Conservation (phyloP, 2,113 vertebrate genomes). For the Acanthochromis polyacanthus region DNA sequence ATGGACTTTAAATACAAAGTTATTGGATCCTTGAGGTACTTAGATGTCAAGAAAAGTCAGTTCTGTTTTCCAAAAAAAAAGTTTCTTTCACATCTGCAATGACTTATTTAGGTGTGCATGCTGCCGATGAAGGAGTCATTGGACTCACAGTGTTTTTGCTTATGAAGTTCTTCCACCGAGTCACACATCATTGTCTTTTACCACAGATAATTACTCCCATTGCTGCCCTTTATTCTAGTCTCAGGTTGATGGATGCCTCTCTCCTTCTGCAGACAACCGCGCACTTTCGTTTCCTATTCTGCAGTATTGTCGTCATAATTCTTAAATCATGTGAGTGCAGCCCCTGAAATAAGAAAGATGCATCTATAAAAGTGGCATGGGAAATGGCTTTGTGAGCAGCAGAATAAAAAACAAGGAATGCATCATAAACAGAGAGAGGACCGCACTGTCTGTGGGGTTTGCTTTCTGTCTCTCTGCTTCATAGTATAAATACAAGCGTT, state of each 20-base stretch:
- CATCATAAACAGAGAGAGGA: slow-evolving; percentile 21
- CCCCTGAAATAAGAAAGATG: slow-evolving; percentile 36
- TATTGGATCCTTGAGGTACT: neutral
- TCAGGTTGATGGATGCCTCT: slow-evolving; percentile 58
- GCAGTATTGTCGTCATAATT: slow-evolving; percentile 33
- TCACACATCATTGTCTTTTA: slow-evolving; percentile 62
- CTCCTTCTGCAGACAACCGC: slow-evolving; percentile 28
- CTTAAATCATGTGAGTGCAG: slow-evolving; percentile 36
- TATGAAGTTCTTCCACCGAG: slow-evolving; percentile 22
- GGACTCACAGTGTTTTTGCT: slow-evolving; percentile 14
- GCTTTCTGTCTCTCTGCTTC: neutral
- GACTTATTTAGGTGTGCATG: slow-evolving; percentile 7
- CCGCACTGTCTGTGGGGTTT: neutral
- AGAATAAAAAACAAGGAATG: slow-evolving; percentile 28
- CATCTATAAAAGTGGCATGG: slow-evolving; percentile 32
- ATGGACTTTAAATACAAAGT: neutral
- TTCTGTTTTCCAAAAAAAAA: neutral
- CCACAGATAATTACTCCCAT: slow-evolving; percentile 66
- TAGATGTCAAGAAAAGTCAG: neutral
- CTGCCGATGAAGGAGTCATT: slow-evolving; percentile 31
- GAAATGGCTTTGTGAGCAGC: slow-evolving; percentile 28
- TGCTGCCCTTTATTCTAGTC: slow-evolving; percentile 55
- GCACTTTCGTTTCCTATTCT: slow-evolving; percentile 34
- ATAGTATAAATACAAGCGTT: slow-evolving; percentile 28
- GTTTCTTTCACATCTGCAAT: neutral